phyloP scores from a whole-genome alignment of 2,113 vertebrate genomes.

The Carassius gibelio region DNA sequence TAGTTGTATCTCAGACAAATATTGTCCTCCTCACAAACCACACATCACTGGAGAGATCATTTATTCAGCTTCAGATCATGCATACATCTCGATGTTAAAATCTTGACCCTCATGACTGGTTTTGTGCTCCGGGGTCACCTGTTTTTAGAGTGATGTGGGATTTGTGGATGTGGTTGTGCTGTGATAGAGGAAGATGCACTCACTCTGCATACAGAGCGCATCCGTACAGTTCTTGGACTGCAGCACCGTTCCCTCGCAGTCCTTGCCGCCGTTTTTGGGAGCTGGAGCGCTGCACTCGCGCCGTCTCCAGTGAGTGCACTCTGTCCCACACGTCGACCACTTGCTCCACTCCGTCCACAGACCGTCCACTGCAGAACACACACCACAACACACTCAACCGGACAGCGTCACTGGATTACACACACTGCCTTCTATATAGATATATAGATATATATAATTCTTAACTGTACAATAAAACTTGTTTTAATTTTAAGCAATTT shows the following conservation, averaged over 20 bases:
- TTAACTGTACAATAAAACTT: no score
- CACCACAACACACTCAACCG: slow-evolving; percentile 50
- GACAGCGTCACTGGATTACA: no score
- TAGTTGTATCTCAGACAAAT: no score
- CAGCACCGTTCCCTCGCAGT: slow-evolving; percentile 93
- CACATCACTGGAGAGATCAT: no score
- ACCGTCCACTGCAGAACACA: slow-evolving; percentile 87
- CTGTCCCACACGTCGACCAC: slow-evolving; percentile 97
- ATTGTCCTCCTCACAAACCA: no score
- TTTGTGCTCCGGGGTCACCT: no score
- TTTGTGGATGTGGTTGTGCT: not conserved
- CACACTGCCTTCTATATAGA: no score
- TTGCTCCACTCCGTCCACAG: slow-evolving; percentile 98
- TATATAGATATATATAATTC: no score
- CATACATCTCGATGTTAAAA: no score
- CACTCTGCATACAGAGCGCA: slow-evolving; percentile 98
- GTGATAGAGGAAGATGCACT: slow-evolving; percentile 67
- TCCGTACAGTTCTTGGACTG: slow-evolving; percentile 99
- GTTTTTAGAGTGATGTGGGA: not conserved
- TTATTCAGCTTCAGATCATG: no score
- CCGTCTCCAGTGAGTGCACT: slow-evolving; percentile 97
- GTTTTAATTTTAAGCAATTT: no score
- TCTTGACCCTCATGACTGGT: no score
- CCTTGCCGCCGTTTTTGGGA: slow-evolving; percentile 94
- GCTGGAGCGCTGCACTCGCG: slow-evolving; percentile 89